Evolutionary conservation across 2,888 invertebrate genomes (phyloP), one percentile per base, ranked within the genome.

Genomic region (Crepidodera aurea): DNA sequence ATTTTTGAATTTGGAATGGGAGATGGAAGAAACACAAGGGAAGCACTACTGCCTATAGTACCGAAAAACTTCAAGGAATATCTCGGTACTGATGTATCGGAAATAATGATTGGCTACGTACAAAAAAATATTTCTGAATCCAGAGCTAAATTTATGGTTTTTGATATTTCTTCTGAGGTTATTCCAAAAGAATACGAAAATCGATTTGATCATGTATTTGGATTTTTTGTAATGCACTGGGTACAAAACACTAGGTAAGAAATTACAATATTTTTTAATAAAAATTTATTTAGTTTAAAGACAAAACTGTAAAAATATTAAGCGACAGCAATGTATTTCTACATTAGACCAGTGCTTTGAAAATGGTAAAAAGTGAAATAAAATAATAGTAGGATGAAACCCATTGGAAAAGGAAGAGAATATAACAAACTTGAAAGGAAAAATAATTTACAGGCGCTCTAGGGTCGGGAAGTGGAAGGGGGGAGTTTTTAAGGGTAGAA

Each of bases 1-100:
- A 77, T 88, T 32, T 72, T 90, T 58, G 92, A 93, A 72, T 84
- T 92, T 42, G 92, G 92, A 0, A 90, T 89, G 64, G 92, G 91
- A 0, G 88, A 90, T 37, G 91, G 91, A 0, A 86, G 87, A 71
- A 88, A 91, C 5, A 86, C 88, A 0, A 83, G 18, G 18, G 22
- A 42, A 19, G 7, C 32, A 1, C 42, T 65, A 10, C 29, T 62
- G 10, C 62, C 62, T 2, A 22, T 42, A n/a, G 34, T 65, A 10
- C 65, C 62, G 1, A 15, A 51, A 8, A 8, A 65, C 22, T 51
- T 51, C 32, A 55, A 65, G 15, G 56, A 55, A 22, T 62, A 25
- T 19, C 42, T 65, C 13, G 65, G 65, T 2, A 56, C 37, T 27
- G 65, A 65, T 34, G 8, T 59, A 5, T 51, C 61, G 8, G 2